Conservation (phyloP, 92 coral and sea anemone genomes). For the Paramuricea clavata region DNA sequence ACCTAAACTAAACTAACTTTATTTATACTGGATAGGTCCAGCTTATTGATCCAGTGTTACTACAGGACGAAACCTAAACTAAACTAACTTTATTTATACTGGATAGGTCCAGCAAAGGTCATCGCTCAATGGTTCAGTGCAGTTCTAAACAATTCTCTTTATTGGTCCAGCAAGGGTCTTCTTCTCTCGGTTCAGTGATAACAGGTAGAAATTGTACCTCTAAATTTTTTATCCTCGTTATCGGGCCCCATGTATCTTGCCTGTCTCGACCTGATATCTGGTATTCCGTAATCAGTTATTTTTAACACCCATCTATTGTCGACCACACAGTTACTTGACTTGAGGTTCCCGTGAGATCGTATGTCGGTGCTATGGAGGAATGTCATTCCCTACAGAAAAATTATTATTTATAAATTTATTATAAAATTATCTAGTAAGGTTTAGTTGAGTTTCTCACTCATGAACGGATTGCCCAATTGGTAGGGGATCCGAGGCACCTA, state of each 20-base stretch:
- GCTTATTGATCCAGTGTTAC: no score
- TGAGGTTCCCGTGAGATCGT: slow-evolving; percentile 90
- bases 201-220: background rate
- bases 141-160: no score
- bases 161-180: no score
- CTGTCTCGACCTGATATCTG: slow-evolving; percentile 82
- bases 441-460: no score
- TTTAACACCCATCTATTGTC: slow-evolving; percentile 97
- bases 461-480: no score
- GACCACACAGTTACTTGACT: slow-evolving; percentile 92
- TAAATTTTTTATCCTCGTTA: slow-evolving; percentile 20
- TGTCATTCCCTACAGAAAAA: slow-evolving; percentile 86
- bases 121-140: background rate
- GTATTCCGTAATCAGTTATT: slow-evolving; percentile 93
- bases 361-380: slow-evolving; percentile 88
- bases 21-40: no score
- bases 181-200: no score
- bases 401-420: no score
- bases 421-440: background rate
- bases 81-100: no score
- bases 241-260: background rate
- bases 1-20: no score
- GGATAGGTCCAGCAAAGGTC: background rate
- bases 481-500: no score
- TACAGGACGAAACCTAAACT: no score